phyloP scores from a whole-genome alignment of 1,140 invertebrate species.

The Leptopilina boulardi region DNA sequence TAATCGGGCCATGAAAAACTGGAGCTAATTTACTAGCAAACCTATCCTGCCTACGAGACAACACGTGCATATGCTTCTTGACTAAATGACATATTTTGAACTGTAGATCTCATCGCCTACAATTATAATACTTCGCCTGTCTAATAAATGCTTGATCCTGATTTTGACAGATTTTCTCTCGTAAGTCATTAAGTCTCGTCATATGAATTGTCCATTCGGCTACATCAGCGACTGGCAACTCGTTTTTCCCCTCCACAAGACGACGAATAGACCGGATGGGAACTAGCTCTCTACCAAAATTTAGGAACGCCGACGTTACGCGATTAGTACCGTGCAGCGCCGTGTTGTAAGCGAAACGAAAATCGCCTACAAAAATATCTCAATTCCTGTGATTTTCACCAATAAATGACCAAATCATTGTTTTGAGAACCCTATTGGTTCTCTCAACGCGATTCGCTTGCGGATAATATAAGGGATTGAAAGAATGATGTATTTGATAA shows the following conservation, averaged over 20 bases:
- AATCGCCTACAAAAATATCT: too few relatives aligned
- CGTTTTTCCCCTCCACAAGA: neutral
- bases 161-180: too few relatives aligned
- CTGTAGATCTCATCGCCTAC: too few relatives aligned
- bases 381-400: too few relatives aligned
- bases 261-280: neutral
- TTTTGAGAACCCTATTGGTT: too few relatives aligned
- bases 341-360: neutral
- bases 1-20: neutral
- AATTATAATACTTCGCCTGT: neutral
- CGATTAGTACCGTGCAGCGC: neutral
- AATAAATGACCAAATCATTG: too few relatives aligned
- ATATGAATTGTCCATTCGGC: neutral
- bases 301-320: neutral
- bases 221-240: neutral
- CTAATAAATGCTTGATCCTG: neutral
- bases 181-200: neutral
- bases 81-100: neutral
- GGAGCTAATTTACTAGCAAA: neutral
- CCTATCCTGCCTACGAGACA: too few relatives aligned
- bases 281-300: neutral
- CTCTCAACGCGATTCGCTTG: too few relatives aligned
- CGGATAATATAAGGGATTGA: too few relatives aligned
- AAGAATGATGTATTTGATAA: too few relatives aligned
- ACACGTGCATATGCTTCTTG: neutral